phyloP scores from a whole-genome alignment of 92 coral and sea anemone species.

The Epizoanthus ramosus region DNA sequence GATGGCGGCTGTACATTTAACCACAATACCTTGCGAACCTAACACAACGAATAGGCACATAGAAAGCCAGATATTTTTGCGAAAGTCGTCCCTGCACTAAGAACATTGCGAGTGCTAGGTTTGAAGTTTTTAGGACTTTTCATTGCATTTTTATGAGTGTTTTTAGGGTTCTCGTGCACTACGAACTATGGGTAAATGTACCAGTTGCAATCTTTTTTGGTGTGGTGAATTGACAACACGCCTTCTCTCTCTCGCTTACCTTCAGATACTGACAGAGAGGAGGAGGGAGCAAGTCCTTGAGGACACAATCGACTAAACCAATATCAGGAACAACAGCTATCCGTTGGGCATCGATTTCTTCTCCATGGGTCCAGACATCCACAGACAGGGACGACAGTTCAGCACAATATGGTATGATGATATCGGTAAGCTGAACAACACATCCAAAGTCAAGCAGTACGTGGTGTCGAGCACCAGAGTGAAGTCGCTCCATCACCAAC shows the following conservation, averaged over 20 bases:
- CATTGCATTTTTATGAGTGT: no score
- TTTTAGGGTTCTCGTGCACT: no score
- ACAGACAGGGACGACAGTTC: slow-evolving; percentile 90
- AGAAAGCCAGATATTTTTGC: no score
- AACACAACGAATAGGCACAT: no score
- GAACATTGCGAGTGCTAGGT: no score
- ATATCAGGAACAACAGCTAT: slow-evolving; percentile 94
- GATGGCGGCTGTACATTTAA: no score
- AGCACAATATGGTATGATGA: slow-evolving; percentile 87
- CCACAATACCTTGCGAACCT: no score
- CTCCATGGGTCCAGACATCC: slow-evolving; percentile 87
- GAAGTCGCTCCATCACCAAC: slow-evolving; percentile 92
- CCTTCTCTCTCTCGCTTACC: slow-evolving; percentile 50
- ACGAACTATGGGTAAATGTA: no score
- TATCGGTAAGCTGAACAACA: slow-evolving; percentile 87
- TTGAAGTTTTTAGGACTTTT: no score
- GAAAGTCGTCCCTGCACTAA: no score
- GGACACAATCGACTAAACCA: slow-evolving; percentile 76
- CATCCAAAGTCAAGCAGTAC: slow-evolving; percentile 95
- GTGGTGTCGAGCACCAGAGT: slow-evolving; percentile 98
- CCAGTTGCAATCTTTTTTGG: no score
- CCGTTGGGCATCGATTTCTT: slow-evolving; percentile 88
- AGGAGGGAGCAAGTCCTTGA: slow-evolving; percentile 93
- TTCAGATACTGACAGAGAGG: slow-evolving; percentile 92
- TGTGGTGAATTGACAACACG: no score